These are phyloP conservation scores for Rhinoderma darwinii DNA, from an alignment of 2,113 vertebrate genomes.

Conservation along the genomic window DNA sequence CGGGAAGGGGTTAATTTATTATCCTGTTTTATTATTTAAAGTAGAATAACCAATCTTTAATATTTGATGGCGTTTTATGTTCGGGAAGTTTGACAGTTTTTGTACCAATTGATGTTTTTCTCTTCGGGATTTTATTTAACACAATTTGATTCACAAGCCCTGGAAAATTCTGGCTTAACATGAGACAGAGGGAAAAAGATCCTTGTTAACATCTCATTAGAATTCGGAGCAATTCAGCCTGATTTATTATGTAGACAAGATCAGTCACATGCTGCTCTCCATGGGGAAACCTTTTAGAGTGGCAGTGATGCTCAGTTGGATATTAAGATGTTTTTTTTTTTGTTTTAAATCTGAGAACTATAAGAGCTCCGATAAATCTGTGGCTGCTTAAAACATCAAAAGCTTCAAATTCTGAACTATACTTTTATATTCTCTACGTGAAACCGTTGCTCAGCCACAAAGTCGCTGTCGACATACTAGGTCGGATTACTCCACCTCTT, in stretches of 20 bases:
- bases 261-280: neutral
- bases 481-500: neutral
- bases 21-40: too few relatives aligned
- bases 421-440: too few relatives aligned
- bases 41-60: neutral
- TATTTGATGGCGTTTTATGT: neutral
- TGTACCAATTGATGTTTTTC: neutral
- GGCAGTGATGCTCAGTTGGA: neutral
- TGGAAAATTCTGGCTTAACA: slow-evolving; percentile 27
- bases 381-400: slow-evolving; percentile 25
- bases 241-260: slow-evolving; percentile 40
- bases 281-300: slow-evolving; percentile 8
- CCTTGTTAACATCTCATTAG: slow-evolving; percentile 48
- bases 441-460: neutral
- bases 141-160: slow-evolving; percentile 36
- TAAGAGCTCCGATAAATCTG: neutral
- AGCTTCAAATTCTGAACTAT: neutral
- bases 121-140: neutral
- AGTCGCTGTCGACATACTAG: neutral
- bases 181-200: neutral
- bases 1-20: too few relatives aligned
- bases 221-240: slow-evolving; percentile 1
- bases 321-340: neutral
- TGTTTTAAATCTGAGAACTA: neutral
- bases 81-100: neutral